A percentile compares a stretch with the other conserved stretches of the same genome.
These are phyloP conservation scores for Drosophila leontia DNA, from an alignment of 1,140 invertebrate species.

Conservation along the genomic window DNA sequence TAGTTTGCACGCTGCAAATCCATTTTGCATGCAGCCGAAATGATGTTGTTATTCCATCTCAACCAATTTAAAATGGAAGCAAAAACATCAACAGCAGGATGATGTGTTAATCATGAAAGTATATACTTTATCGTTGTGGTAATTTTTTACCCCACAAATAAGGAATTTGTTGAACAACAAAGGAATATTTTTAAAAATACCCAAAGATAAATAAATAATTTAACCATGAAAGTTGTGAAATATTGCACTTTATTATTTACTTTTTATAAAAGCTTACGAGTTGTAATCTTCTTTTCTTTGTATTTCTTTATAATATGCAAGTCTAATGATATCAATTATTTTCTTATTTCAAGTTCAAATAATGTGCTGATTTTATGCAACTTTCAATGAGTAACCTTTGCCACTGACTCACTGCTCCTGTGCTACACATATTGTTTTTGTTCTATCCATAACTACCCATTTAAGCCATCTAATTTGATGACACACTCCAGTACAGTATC, in stretches of 20 bases:
- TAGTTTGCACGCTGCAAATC: conserved; percentile 58
- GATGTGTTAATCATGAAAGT: conserved; percentile 38
- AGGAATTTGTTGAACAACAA: conserved; percentile 5
- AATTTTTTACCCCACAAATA: neutral
- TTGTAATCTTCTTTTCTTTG: neutral
- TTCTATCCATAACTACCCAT: conserved; percentile 1
- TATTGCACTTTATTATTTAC: neutral
- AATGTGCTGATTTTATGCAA: neutral
- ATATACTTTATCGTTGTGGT: conserved; percentile 6
- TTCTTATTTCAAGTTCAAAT: conserved; percentile 2
- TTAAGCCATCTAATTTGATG: conserved; percentile 26
- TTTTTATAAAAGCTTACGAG: neutral
- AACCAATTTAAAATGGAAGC: conserved; percentile 26
- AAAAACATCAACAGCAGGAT: conserved; percentile 14
- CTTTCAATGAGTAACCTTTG: neutral
- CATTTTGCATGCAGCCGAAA: conserved; percentile 21
- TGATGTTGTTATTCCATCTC: neutral
- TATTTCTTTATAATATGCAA: neutral
- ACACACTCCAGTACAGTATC: conserved; percentile 16
- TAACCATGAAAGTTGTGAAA: neutral
- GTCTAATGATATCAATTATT: neutral
- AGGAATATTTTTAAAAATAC: neutral
- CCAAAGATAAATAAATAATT: neutral
- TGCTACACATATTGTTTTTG: conserved; percentile 2
- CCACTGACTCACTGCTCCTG: conserved; percentile 13